Evolutionary conservation across 2,888 invertebrate species (phyloP).

Genomic region (Caenorhabditis afra): DNA sequence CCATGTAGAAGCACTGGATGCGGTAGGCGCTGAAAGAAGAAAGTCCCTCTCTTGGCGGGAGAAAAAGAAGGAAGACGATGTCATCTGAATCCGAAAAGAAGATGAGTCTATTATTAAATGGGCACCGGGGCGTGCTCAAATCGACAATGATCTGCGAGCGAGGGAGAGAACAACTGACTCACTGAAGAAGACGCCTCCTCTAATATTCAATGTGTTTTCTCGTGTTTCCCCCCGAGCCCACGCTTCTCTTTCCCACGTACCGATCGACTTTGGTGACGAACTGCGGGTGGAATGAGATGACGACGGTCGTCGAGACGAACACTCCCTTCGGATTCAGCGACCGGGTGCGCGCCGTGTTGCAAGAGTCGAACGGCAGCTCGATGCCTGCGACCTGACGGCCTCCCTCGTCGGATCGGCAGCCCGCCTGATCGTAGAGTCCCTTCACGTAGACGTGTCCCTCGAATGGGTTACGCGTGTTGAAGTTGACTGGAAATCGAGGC

Average conservation of each 20-base stretch:
- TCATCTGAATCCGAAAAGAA: constrained; percentile 12
- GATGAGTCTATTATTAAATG: constrained; percentile 45
- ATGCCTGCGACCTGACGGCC: constrained; percentile 77
- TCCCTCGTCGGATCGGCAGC: constrained; percentile 66
- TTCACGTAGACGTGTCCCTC: constrained; percentile 76
- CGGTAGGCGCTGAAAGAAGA: constrained; percentile 72
- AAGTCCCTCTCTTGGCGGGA: neutral
- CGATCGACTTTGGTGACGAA: constrained; percentile 78
- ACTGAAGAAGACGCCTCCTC: neutral
- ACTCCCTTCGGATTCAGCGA: constrained; percentile 80
- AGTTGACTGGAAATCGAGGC: constrained; percentile 61
- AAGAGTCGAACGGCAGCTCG: constrained; percentile 79
- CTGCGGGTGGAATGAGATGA: constrained; percentile 81
- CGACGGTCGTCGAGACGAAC: constrained; percentile 79
- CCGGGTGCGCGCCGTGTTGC: constrained; percentile 76
- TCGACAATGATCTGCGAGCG: constrained; percentile 41
- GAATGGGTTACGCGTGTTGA: constrained; percentile 73
- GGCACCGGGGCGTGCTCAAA: constrained; percentile 22
- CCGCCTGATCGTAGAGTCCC: constrained; percentile 71
- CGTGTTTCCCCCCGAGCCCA: constrained; percentile 3
- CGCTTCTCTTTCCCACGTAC: constrained; percentile 28
- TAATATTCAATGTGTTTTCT: constrained; percentile 31
- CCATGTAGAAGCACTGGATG: constrained; percentile 80
- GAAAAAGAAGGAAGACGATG: neutral
- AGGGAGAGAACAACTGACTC: constrained; percentile 48